Evolutionary conservation across 2,797 vertebrate species (phyloP), one percentile per base, ranked within the genome.

Genomic region (Gobio occitaniae): DNA sequence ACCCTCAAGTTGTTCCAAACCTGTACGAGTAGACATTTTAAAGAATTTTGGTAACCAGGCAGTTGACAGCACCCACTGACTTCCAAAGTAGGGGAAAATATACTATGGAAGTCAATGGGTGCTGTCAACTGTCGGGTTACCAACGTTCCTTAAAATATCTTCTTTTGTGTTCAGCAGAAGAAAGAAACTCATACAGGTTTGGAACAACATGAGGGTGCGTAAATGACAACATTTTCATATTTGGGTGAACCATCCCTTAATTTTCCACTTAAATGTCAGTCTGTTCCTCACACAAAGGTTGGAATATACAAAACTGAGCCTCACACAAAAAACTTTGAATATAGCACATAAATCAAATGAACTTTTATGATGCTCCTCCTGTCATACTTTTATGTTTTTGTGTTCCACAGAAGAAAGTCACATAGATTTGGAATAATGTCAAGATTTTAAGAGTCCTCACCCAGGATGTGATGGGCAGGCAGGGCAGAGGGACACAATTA

Each of bases 381-480:
- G 29, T 36, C 7, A 68, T 38, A 21, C 9, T 2, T 38, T 68
- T 32, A 41, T 21, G 66, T 21, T 41, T 41, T 25, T n/a, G 13
- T 47, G 69, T 25, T 71, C 21, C n/a, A 47, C 44, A 71, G 41
- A 48, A 25, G 41, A 70, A 44, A 47, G 68, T n/a, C 5, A 41
- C 48, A 54, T 19, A 1, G 52, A 54, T 54, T n/a, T 70, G 21
- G 19, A 29, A 41, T 38, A 1, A 50, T 61, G 4, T 32, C 11
- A n/a, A 36, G 29, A 76, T 38, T 54, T 48, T 16, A 17, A 29
- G 44, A 41, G 32, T 32, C 32, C 95, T 94, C 87, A 97, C 96
- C 96, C 96, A 97, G 87, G 96, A 95, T 0, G 95, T 96, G 89
- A 96, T 90, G 0, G 96, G 95, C 25, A 97, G 92, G 75, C 96